phyloP scores from a whole-genome alignment of 2,888 invertebrate species.

The Archaeoteleia sp. region DNA sequence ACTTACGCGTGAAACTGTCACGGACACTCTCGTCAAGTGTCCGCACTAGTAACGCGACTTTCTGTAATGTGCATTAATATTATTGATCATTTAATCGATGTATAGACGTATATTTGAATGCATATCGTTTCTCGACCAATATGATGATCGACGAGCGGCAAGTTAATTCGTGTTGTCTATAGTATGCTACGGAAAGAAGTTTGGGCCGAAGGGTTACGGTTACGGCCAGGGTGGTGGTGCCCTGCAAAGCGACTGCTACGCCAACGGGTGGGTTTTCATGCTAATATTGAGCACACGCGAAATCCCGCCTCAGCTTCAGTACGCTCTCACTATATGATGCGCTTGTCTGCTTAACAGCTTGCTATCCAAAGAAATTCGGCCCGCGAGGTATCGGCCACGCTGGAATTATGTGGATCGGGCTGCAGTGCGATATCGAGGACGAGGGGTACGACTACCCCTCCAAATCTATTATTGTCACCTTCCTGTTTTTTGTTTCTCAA shows the following conservation, averaged over 20 bases:
- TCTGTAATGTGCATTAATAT: no score
- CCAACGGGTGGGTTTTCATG: slow-evolving; percentile 83
- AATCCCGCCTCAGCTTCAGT: slow-evolving; percentile 65
- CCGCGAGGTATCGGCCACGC: slow-evolving; percentile 96
- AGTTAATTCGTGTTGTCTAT: slow-evolving; percentile 72
- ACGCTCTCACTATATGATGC: slow-evolving; percentile 66
- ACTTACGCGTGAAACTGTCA: no score
- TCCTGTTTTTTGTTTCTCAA: background rate
- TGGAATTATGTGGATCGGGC: slow-evolving; percentile 88
- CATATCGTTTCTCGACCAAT: slow-evolving; percentile 28
- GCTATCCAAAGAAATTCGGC: slow-evolving; percentile 97
- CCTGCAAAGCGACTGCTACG: slow-evolving; percentile 90
- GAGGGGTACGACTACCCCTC: slow-evolving; percentile 69
- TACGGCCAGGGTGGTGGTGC: slow-evolving; percentile 98
- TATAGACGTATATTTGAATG: no score
- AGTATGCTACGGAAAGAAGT: slow-evolving; percentile 98
- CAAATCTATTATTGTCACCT: slow-evolving; percentile 29
- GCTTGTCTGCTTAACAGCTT: slow-evolving; percentile 81
- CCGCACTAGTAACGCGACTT: no score
- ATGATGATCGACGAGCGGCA: slow-evolving; percentile 36
- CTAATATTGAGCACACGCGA: slow-evolving; percentile 59
- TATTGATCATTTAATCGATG: background rate
- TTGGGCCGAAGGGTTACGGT: slow-evolving; percentile 98
- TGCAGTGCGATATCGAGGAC: slow-evolving; percentile 90
- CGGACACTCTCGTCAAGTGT: no score